These are phyloP conservation scores for Zoroaster sp. DNA, from an alignment of 53 echinoderm and acorn worm genomes.

Conservation along the genomic window DNA sequence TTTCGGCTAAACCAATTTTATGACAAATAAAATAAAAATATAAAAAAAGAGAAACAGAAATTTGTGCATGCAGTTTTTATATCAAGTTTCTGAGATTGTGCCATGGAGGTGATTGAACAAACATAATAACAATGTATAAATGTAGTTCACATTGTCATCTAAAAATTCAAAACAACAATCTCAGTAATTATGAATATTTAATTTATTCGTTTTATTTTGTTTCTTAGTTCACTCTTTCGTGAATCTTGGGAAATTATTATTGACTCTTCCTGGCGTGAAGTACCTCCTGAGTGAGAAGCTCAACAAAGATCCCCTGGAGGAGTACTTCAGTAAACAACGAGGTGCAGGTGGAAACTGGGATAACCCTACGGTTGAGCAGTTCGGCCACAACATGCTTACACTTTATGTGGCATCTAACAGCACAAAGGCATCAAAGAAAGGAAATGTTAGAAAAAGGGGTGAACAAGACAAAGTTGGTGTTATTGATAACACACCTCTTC, in stretches of 20 bases:
- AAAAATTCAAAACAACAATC: background rate
- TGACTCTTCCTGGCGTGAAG: constrained; percentile 27
- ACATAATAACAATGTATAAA: background rate
- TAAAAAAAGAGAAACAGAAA: background rate
- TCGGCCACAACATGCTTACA: background rate
- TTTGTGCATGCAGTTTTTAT: background rate
- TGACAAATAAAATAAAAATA: background rate
- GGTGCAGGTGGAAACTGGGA: background rate
- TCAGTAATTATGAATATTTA: too few species aligned
- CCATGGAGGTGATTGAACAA: background rate
- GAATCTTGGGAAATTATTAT: too few species aligned
- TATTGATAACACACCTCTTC: background rate
- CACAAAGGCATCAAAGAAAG: background rate
- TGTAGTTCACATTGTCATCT: background rate
- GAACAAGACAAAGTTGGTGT: background rate
- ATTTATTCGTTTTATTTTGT: too few species aligned
- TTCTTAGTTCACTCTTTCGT: too few species aligned
- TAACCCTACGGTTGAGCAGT: constrained; percentile 6
- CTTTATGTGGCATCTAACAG: background rate
- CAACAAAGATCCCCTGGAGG: constrained; percentile 45
- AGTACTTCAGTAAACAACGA: constrained; percentile 51
- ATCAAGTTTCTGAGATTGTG: background rate
- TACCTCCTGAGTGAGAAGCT: constrained; percentile 39
- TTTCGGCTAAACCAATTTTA: background rate
- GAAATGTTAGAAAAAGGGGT: background rate